Conservation (phyloP, 64 coral and sea anemone genomes). For the Montipora sp. region DNA sequence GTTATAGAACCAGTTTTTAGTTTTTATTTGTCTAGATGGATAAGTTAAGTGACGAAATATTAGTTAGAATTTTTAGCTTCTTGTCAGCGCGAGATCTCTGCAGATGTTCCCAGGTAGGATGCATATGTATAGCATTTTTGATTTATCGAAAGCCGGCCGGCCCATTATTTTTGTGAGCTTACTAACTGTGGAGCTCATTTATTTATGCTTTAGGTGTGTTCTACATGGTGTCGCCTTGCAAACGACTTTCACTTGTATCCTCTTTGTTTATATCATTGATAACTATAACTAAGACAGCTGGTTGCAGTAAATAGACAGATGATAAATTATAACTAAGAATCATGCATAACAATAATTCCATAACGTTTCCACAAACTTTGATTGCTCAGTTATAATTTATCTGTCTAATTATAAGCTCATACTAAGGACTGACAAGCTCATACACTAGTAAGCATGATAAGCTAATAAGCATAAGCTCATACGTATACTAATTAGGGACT, state of each 20-base stretch:
- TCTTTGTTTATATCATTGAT: background rate
- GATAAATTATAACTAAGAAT: too few relatives aligned
- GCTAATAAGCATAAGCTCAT: too few relatives aligned
- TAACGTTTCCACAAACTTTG: too few relatives aligned
- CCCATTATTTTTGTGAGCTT: background rate
- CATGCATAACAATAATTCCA: too few relatives aligned
- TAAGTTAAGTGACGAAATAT: conserved; percentile 87
- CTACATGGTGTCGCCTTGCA: conserved; percentile 88
- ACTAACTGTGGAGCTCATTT: background rate
- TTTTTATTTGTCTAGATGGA: conserved; percentile 6
- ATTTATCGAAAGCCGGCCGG: too few relatives aligned
- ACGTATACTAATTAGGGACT: too few relatives aligned
- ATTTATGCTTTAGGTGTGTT: conserved; percentile 72
- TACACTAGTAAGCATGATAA: too few relatives aligned
- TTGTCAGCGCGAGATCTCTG: conserved; percentile 85
- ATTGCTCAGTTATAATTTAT: too few relatives aligned
- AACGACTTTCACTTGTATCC: conserved; percentile 98
- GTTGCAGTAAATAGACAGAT: too few relatives aligned
- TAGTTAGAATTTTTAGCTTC: conserved; percentile 88
- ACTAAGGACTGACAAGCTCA: too few relatives aligned
- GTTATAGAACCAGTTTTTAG: background rate
- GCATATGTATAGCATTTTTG: background rate
- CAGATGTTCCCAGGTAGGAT: conserved; percentile 83
- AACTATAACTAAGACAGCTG: too few relatives aligned
- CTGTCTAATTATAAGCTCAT: too few relatives aligned